A percentile compares a stretch with the other conserved stretches of the same genome.
These are phyloP conservation scores for Cerastis leucographa DNA, from an alignment of 2,888 invertebrate species.

Conservation along the genomic window DNA sequence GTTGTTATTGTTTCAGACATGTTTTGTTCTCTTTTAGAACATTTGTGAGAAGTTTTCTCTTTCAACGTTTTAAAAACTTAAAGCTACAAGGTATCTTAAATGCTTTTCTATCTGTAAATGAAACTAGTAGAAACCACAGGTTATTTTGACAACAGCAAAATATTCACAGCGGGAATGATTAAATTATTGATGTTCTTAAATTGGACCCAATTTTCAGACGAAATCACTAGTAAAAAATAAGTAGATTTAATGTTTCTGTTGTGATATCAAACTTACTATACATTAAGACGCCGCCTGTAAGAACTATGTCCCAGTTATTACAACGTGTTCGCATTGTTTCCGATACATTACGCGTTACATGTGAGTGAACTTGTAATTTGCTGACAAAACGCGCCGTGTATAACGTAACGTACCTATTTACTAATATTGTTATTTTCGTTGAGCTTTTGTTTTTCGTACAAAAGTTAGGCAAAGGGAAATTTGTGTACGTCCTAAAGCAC, in stretches of 20 bases:
- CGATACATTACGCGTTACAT: constrained; percentile 55
- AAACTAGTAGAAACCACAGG: not conserved
- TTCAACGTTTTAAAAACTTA: not conserved
- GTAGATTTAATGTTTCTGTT: constrained; percentile 4
- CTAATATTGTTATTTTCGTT: constrained; percentile 14
- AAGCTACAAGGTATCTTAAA: not conserved
- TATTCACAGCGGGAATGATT: not conserved
- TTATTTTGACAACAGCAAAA: not conserved
- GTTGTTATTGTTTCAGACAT: not conserved
- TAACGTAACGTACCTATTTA: constrained; percentile 6
- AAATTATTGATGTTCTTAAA: not conserved
- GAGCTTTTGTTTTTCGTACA: constrained; percentile 1
- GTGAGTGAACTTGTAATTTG: constrained; percentile 29
- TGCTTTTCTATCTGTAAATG: not conserved
- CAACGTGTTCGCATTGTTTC: constrained; percentile 43
- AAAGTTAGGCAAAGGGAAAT: not conserved
- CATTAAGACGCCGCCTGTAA: constrained; percentile 3
- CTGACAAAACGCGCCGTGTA: constrained; percentile 35
- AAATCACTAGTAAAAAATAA: not conserved
- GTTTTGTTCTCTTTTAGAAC: not conserved
- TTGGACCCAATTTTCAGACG: not conserved
- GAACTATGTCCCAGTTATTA: constrained; percentile 28
- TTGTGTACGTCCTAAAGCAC: not conserved
- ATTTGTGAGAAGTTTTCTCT: not conserved
- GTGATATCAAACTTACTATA: not conserved